These are phyloP conservation scores for Phenganax stokvisi DNA, from an alignment of 92 coral and sea anemone genomes.

Conservation along the genomic window DNA sequence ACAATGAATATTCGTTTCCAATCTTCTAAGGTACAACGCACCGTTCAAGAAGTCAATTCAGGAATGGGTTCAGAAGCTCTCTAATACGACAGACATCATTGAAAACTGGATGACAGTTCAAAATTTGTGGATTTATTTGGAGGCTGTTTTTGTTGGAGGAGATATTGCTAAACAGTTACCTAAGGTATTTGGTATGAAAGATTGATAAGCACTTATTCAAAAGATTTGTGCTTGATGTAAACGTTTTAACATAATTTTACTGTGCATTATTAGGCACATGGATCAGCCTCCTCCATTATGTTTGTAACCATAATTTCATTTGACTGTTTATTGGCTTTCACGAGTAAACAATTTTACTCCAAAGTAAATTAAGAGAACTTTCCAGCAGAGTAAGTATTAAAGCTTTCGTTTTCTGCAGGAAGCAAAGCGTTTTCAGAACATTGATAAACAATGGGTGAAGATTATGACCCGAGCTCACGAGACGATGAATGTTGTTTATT, in stretches of 20 bases:
- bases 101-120: conserved; percentile 89
- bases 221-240: no score
- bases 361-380: not conserved
- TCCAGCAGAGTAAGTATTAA: no score
- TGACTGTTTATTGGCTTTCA: not conserved
- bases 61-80: conserved; percentile 77
- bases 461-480: conserved; percentile 77
- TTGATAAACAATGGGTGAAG: conserved; percentile 79
- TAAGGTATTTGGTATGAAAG: conserved; percentile 42
- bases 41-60: conserved; percentile 80
- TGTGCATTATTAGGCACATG: no score
- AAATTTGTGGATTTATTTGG: conserved; percentile 78
- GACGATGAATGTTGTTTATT: conserved; percentile 62
- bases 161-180: conserved; percentile 85
- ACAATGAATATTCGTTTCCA: not conserved
- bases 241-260: no score
- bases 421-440: conserved; percentile 78
- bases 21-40: conserved; percentile 59
- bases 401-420: conserved; percentile 40
- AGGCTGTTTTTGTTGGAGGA: conserved; percentile 87
- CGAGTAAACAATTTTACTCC: not conserved
- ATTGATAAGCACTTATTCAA: no score
- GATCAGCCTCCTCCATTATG: no score
- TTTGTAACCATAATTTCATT: no score
- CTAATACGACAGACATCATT: conserved; percentile 79